phyloP scores from a whole-genome alignment of 2,113 vertebrate species.

The Sturnus vulgaris region DNA sequence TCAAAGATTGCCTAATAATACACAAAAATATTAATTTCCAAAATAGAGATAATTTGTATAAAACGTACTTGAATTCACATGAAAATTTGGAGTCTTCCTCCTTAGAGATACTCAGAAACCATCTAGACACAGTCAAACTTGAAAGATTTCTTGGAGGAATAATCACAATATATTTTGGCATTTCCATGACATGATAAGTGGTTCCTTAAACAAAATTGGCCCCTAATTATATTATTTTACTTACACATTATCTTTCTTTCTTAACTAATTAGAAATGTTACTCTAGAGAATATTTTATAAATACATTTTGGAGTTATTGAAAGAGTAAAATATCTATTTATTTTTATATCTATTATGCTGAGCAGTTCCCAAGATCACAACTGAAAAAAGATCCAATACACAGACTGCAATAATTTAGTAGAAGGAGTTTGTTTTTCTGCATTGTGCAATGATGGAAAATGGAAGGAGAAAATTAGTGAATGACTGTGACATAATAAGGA shows the following conservation, averaged over 20 bases:
- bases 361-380: not conserved
- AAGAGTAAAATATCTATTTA: not conserved
- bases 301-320: not conserved
- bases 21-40: not conserved
- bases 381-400: not conserved
- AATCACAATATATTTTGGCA: not conserved
- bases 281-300: not conserved
- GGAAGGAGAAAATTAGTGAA: not conserved
- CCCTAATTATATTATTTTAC: not conserved
- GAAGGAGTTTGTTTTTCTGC: not conserved
- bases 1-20: not conserved
- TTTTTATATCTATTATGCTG: not conserved
- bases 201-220: not conserved
- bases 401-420: not conserved
- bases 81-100: not conserved
- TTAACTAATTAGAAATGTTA: not conserved
- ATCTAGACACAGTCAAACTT: not conserved
- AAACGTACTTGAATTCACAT: not conserved
- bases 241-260: not conserved
- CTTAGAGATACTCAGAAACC: not conserved
- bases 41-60: not conserved
- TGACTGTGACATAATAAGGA: not conserved
- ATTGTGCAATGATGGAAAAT: not conserved
- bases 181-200: not conserved
- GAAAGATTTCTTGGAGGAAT: not conserved